These are phyloP conservation scores for Rhyacichthys aspro DNA, from an alignment of 2,797 vertebrate genomes.

Conservation along the genomic window DNA sequence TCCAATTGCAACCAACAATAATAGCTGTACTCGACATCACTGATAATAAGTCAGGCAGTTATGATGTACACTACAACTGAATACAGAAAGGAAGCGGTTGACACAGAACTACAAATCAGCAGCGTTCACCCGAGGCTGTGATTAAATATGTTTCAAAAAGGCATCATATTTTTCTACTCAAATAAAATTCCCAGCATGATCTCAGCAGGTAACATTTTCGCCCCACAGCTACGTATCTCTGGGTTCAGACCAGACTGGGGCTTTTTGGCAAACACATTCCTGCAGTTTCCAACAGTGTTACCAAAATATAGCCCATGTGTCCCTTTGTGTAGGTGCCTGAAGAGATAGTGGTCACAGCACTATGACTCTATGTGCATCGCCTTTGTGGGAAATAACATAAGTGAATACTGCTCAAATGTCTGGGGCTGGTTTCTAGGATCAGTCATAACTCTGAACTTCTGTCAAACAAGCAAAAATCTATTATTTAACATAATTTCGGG, in stretches of 20 bases:
- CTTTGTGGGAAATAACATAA: background rate
- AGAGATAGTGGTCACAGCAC: conserved; percentile 9
- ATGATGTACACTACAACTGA: conserved; percentile 1
- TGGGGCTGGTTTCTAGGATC: background rate
- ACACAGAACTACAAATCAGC: conserved; percentile 1
- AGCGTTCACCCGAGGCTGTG: conserved; percentile 3
- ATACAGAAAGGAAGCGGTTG: conserved; percentile 1
- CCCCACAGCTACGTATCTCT: conserved; percentile 8
- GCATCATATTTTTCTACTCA: conserved; percentile 8
- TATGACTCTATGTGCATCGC: background rate
- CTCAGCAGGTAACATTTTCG: conserved; percentile 20
- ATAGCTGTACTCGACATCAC: too few relatives aligned
- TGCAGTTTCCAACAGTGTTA: background rate
- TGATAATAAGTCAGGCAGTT: too few relatives aligned
- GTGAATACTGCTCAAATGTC: too few relatives aligned
- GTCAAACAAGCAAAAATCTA: background rate
- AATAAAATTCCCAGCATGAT: conserved; percentile 30
- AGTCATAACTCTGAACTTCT: background rate
- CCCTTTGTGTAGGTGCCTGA: conserved; percentile 1
- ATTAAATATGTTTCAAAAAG: conserved; percentile 5
- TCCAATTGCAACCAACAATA: conserved; percentile 31
- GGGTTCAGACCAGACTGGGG: conserved; percentile 11
- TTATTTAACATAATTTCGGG: conserved; percentile 1
- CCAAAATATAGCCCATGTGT: background rate
- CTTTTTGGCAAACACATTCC: conserved; percentile 2